Evolutionary conservation across 2,113 vertebrate genomes (phyloP).

Genomic region (western clawed frog (Xenopus tropicalis)): UCB_Xtro_10.0 CM004443.2:52868001-52868500

Average conservation of each 20-base stretch:
- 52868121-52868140: slow-evolving; percentile 17
- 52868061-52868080: slow-evolving; percentile 35
- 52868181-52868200: not conserved
- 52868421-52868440: slow-evolving; percentile 55
- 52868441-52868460: slow-evolving; percentile 59
- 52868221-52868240: slow-evolving; percentile 13
- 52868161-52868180: not conserved
- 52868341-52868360: slow-evolving; percentile 74
- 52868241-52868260: slow-evolving; percentile 35
- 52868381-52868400: slow-evolving; percentile 70
- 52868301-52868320: slow-evolving; percentile 58
- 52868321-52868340: slow-evolving; percentile 68
- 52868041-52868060: slow-evolving; percentile 32
- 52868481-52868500: slow-evolving; percentile 77
- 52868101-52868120: slow-evolving; percentile 31
- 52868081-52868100: slow-evolving; percentile 6
- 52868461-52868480: slow-evolving; percentile 85
- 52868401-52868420: slow-evolving; percentile 61
- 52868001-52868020: slow-evolving; percentile 50
- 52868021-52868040: slow-evolving; percentile 13
- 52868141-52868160: slow-evolving; percentile 28
- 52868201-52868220: not conserved
- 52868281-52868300: slow-evolving; percentile 16
- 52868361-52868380: slow-evolving; percentile 76
- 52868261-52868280: not conserved